These are phyloP conservation scores for Crenichthys baileyi DNA, from an alignment of 2,797 vertebrate genomes.

Conservation along the genomic window DNA sequence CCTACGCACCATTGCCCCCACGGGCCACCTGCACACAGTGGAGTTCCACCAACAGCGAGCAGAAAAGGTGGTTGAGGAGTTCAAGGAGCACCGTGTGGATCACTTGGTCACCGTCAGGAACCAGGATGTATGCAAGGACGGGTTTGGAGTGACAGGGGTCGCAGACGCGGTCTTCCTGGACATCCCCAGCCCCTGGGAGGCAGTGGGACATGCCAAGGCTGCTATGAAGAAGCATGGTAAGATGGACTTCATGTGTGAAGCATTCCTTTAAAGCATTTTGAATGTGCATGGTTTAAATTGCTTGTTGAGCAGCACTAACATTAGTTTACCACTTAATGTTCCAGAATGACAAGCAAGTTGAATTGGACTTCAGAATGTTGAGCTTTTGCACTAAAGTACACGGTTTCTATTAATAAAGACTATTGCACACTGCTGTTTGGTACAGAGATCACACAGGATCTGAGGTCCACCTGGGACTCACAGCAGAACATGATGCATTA, in stretches of 20 bases:
- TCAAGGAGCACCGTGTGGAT: slow-evolving; percentile 88
- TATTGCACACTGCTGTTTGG: not conserved
- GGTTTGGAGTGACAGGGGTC: slow-evolving; percentile 88
- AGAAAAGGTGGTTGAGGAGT: slow-evolving; percentile 90
- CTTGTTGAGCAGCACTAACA: not conserved
- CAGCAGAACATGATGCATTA: not conserved
- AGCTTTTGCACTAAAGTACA: not conserved
- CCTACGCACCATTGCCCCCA: slow-evolving; percentile 92
- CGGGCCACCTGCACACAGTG: slow-evolving; percentile 93
- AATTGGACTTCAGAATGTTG: not conserved
- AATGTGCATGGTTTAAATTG: not conserved
- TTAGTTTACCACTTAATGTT: not conserved
- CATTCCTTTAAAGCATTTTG: not conserved
- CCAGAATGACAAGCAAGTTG: not conserved
- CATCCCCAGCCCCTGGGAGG: slow-evolving; percentile 97
- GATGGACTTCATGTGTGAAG: not conserved
- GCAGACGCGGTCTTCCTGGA: slow-evolving; percentile 96
- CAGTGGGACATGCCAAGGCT: slow-evolving; percentile 88
- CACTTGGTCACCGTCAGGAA: slow-evolving; percentile 93
- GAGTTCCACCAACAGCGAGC: slow-evolving; percentile 97
- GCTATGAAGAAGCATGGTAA: slow-evolving; percentile 91
- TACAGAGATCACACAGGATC: not conserved
- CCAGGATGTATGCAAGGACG: slow-evolving; percentile 94
- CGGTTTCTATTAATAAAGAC: not conserved
- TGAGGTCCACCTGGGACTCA: not conserved